Conservation (phyloP, 1,140 invertebrate genomes). For the Anoplophora glabripennis region DNA sequence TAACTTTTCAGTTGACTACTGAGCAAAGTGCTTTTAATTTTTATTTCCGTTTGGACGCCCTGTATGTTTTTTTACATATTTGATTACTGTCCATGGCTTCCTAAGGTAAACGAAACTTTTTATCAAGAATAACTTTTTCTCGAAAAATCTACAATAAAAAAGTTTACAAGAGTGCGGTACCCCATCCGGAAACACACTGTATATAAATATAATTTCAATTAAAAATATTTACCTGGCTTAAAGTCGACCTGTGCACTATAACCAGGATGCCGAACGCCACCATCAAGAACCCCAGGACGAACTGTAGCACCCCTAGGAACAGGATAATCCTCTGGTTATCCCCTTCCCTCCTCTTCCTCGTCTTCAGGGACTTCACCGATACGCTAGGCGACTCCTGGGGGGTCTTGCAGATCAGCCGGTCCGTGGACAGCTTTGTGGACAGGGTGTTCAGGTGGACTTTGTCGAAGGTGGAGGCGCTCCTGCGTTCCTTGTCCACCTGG, state of each 20-base stretch:
- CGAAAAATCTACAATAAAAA: too few relatives aligned
- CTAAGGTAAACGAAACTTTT: too few relatives aligned
- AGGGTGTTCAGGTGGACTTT: constrained; percentile 37
- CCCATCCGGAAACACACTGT: too few relatives aligned
- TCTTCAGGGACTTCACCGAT: constrained; percentile 36
- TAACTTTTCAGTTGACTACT: too few relatives aligned
- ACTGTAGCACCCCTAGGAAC: constrained; percentile 54
- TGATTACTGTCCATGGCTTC: too few relatives aligned
- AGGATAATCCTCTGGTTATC: constrained; percentile 45
- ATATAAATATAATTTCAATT: not conserved
- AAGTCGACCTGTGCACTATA: constrained; percentile 55
- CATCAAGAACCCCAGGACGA: constrained; percentile 57
- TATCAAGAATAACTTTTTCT: too few relatives aligned
- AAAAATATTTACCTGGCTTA: constrained; percentile 51
- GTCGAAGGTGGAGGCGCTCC: not conserved
- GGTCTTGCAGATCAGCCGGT: constrained; percentile 56
- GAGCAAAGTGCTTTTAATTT: too few relatives aligned
- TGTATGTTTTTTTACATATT: too few relatives aligned
- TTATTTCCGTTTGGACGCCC: too few relatives aligned
- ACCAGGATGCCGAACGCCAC: constrained; percentile 56
- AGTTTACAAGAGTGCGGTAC: too few relatives aligned
- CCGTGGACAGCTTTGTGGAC: constrained; percentile 51
- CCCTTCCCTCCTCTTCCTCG: constrained; percentile 12
- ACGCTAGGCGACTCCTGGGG: constrained; percentile 49
- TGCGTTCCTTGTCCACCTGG: too few relatives aligned